These are phyloP conservation scores for Eustalomyia histrio DNA, from an alignment of 2,888 invertebrate species.

Conservation along the genomic window DNA sequence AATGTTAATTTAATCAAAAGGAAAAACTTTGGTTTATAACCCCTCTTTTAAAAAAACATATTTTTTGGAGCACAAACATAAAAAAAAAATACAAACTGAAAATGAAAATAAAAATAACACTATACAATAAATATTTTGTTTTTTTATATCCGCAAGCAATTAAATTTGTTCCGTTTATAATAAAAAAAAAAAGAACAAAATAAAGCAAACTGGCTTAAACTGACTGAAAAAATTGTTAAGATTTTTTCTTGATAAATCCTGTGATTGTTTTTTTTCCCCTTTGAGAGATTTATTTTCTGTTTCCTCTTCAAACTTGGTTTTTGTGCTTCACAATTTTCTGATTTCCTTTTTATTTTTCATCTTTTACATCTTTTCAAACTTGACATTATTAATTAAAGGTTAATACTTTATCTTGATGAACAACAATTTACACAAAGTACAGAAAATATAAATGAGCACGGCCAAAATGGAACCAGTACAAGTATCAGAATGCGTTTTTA, in stretches of 20 bases:
- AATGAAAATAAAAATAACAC: slow-evolving; percentile 24
- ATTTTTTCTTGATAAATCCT: slow-evolving; percentile 34
- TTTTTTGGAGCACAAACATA: slow-evolving; percentile 37
- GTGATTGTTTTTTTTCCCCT: slow-evolving; percentile 8
- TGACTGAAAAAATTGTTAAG: slow-evolving; percentile 26
- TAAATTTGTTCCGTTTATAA: slow-evolving; percentile 38
- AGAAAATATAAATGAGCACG: background rate
- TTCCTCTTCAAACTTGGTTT: background rate
- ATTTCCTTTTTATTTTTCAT: slow-evolving; percentile 15
- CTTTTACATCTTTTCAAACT: slow-evolving; percentile 53
- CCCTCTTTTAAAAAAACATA: slow-evolving; percentile 52
- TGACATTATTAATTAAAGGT: slow-evolving; percentile 66
- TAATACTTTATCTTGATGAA: slow-evolving; percentile 59
- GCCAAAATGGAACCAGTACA: background rate
- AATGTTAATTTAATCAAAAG: slow-evolving; percentile 64
- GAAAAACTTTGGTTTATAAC: slow-evolving; percentile 51
- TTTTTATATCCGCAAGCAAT: slow-evolving; percentile 46
- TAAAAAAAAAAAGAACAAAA: background rate
- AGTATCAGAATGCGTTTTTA: slow-evolving; percentile 7
- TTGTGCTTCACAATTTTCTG: background rate
- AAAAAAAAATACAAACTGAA: slow-evolving; percentile 32
- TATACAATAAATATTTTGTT: slow-evolving; percentile 43
- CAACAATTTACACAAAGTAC: slow-evolving; percentile 32
- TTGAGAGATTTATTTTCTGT: slow-evolving; percentile 2
- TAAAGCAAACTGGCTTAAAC: slow-evolving; percentile 39